Evolutionary conservation across 2,888 invertebrate species (phyloP).

Genomic region (Zaprionus obscuricornis): DNA sequence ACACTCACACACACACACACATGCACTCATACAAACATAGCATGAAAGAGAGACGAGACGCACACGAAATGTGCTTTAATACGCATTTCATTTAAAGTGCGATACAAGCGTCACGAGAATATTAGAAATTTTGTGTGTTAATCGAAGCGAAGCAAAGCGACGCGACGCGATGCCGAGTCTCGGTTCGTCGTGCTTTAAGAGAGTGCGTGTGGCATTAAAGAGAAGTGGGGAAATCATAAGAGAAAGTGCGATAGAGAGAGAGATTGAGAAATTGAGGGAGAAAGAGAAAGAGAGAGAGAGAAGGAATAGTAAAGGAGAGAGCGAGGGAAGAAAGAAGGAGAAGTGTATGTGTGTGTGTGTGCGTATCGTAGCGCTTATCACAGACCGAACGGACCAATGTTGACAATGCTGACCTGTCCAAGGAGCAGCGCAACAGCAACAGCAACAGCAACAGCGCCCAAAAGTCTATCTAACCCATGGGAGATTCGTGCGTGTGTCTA

Average conservation of each 20-base stretch:
- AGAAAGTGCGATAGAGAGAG: no score
- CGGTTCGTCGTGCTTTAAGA: no score
- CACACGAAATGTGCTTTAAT: conserved; percentile 35
- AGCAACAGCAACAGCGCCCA: conserved; percentile 50
- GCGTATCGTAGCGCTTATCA: conserved; percentile 15
- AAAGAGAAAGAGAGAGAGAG: no score
- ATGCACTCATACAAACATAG: neutral
- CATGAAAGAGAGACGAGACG: neutral
- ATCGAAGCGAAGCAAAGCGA: no score
- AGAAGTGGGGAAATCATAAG: no score
- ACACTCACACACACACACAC: no score
- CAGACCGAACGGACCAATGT: conserved; percentile 33
- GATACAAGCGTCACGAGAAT: conserved; percentile 25
- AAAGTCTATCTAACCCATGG: conserved; percentile 32
- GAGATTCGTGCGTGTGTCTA: conserved; percentile 1
- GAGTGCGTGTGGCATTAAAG: no score
- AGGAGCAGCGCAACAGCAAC: conserved; percentile 35
- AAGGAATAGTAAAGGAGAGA: no score
- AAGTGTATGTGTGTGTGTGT: no score
- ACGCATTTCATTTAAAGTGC: conserved; percentile 46
- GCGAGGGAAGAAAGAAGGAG: neutral
- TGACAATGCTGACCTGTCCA: conserved; percentile 59
- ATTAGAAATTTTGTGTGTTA: conserved; percentile 34
- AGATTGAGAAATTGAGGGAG: no score
- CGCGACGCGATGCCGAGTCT: no score